Evolutionary conservation across 2,113 vertebrate genomes (phyloP).

Genomic region (Hippocampus barbouri): DNA sequence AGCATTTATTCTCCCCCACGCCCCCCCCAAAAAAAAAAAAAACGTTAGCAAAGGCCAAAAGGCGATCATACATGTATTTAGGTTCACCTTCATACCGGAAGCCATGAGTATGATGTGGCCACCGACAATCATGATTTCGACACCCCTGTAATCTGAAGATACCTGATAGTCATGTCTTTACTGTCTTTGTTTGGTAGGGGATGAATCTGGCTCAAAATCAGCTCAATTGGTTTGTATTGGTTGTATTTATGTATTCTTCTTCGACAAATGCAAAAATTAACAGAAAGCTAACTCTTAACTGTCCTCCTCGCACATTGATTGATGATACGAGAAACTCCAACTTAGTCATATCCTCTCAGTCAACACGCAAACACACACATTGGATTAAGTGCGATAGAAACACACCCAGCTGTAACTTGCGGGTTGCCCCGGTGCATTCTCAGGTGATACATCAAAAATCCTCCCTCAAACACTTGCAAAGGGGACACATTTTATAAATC

Average conservation of each 20-base stretch:
- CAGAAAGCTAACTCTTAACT: conserved; percentile 20
- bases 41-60: too few relatives aligned
- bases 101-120: too few relatives aligned
- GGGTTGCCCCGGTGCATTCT: conserved; percentile 30
- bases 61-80: too few relatives aligned
- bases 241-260: too few relatives aligned
- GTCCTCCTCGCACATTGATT: conserved; percentile 56
- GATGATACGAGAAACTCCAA: conserved; percentile 48
- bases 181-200: neutral
- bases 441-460: conserved; percentile 60
- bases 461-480: conserved; percentile 59
- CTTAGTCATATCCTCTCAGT: conserved; percentile 24
- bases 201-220: too few relatives aligned
- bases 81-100: too few relatives aligned
- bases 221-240: too few relatives aligned
- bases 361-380: conserved; percentile 13
- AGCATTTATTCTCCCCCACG: too few relatives aligned
- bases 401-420: conserved; percentile 50
- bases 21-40: too few relatives aligned
- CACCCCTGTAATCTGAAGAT: neutral
- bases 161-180: neutral
- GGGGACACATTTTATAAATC: conserved; percentile 64
- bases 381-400: conserved; percentile 46
- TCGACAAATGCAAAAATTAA: too few relatives aligned
- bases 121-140: too few relatives aligned